phyloP scores from a whole-genome alignment of 2,888 invertebrate species.

The Galerucella pusilla region DNA sequence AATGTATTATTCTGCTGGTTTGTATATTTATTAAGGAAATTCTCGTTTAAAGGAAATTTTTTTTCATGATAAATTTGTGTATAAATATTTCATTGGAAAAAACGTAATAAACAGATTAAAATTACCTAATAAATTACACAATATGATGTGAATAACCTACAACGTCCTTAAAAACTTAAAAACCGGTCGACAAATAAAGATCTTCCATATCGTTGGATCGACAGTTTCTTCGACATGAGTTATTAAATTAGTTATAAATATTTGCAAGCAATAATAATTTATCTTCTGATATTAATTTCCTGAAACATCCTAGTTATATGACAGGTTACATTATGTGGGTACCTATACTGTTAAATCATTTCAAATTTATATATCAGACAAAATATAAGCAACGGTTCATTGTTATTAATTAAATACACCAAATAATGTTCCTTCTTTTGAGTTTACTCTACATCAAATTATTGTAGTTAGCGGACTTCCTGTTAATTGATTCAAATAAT shows the following conservation, averaged over 20 bases:
- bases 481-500: too few relatives aligned
- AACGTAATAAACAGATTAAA: not conserved
- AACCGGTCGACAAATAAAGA: not conserved
- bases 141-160: constrained; percentile 7
- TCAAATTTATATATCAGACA: not conserved
- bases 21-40: too few relatives aligned
- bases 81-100: not conserved
- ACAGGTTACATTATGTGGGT: not conserved
- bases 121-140: not conserved
- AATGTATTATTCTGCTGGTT: too few relatives aligned
- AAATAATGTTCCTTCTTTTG: too few relatives aligned
- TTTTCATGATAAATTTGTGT: not conserved
- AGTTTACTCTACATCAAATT: too few relatives aligned
- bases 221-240: not conserved
- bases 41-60: not conserved
- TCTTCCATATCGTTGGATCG: not conserved
- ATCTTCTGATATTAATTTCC: not conserved
- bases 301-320: not conserved
- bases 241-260: constrained; percentile 4
- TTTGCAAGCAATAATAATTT: not conserved
- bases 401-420: not conserved
- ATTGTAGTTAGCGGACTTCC: too few relatives aligned
- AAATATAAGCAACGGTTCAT: not conserved
- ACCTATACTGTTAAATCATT: not conserved
- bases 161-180: not conserved